Evolutionary conservation across 92 coral and sea anemone species (phyloP).

Genomic region (Phenganax subtilis): DNA sequence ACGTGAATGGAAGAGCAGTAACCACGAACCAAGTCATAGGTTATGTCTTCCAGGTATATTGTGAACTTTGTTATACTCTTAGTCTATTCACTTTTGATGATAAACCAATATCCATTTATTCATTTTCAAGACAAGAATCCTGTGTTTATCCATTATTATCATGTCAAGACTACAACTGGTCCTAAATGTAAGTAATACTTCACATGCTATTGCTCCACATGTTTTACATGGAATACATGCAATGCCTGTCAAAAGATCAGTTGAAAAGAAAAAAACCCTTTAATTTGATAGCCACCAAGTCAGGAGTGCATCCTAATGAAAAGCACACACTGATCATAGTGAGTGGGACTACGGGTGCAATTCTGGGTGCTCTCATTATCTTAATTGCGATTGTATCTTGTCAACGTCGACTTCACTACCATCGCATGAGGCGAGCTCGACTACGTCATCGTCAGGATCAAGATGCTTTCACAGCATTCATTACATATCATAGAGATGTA

Average conservation of each 20-base stretch:
- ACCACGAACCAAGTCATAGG: too few species aligned
- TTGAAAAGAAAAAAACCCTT: neutral
- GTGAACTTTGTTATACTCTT: too few species aligned
- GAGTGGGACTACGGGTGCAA: constrained; percentile 89
- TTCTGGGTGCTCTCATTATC: constrained; percentile 81
- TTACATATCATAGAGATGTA: constrained; percentile 75
- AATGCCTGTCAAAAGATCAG: neutral
- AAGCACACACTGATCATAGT: constrained; percentile 87
- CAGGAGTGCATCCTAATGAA: constrained; percentile 35
- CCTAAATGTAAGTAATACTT: too few species aligned
- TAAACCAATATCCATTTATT: too few species aligned
- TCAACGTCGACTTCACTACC: constrained; percentile 81
- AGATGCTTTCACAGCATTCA: constrained; percentile 75
- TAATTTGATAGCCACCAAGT: neutral
- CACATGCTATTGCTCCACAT: too few species aligned
- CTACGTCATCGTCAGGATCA: constrained; percentile 79
- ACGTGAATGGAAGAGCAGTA: too few species aligned
- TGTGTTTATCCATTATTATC: too few species aligned
- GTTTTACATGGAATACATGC: too few species aligned
- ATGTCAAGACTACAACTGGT: too few species aligned
- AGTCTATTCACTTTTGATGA: too few species aligned
- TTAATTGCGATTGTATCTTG: constrained; percentile 68
- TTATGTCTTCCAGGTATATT: too few species aligned
- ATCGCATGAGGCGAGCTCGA: constrained; percentile 48
- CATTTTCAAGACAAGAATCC: too few species aligned